phyloP scores from a whole-genome alignment of 2,888 invertebrate species.

The Conus canariensis region DNA sequence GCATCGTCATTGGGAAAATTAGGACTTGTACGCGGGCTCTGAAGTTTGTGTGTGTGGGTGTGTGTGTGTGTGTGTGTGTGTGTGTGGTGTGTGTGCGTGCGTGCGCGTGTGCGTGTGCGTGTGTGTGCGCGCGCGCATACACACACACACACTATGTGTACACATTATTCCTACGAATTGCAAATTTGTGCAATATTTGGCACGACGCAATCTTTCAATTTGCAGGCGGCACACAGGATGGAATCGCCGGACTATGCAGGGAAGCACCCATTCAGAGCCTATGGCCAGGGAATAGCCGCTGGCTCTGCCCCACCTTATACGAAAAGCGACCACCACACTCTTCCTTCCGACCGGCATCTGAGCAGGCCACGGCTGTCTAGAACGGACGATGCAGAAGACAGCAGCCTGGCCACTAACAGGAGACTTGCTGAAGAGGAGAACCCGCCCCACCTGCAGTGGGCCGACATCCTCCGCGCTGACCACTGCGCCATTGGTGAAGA shows the following conservation, averaged over 20 bases:
- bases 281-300: not conserved
- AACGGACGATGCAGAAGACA: not conserved
- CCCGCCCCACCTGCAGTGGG: not conserved
- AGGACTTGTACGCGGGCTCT: too few species aligned
- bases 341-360: not conserved
- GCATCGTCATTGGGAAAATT: too few species aligned
- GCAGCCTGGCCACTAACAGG: too few species aligned
- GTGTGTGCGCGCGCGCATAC: too few species aligned
- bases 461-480: conserved; percentile 1
- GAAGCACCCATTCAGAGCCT: not conserved
- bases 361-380: not conserved
- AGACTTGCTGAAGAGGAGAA: not conserved
- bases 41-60: too few species aligned
- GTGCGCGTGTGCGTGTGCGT: not conserved
- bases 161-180: too few species aligned
- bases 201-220: too few species aligned
- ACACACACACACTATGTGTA: too few species aligned
- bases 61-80: not conserved
- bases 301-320: not conserved
- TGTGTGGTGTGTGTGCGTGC: not conserved
- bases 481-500: not conserved
- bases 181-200: too few species aligned
- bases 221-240: not conserved
- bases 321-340: not conserved
- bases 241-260: not conserved